These are phyloP conservation scores for Tipula confusa DNA, from an alignment of 2,888 invertebrate species.

Conservation along the genomic window DNA sequence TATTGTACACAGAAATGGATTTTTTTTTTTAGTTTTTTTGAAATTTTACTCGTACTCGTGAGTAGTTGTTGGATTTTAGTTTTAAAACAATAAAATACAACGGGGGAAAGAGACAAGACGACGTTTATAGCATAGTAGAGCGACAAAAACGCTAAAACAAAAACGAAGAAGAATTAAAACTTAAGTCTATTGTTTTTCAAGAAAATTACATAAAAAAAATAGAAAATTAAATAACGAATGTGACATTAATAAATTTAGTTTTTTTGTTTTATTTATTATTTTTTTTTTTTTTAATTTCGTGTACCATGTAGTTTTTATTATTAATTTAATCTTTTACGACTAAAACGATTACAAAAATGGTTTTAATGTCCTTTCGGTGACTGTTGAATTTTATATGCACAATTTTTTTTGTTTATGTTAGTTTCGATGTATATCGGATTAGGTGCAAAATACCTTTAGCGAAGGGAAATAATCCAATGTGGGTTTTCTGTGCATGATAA, in stretches of 20 bases:
- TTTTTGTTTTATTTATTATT: no score
- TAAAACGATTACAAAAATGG: not conserved
- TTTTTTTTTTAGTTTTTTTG: no score
- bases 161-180: not conserved
- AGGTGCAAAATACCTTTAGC: no score
- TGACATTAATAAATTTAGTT: constrained; percentile 3
- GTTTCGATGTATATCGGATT: no score
- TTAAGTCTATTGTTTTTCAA: not conserved
- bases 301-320: not conserved
- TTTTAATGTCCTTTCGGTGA: not conserved
- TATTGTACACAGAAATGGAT: not conserved
- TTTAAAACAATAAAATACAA: not conserved
- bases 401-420: no score
- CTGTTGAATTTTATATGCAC: no score
- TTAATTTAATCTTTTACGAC: not conserved
- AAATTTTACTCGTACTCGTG: not conserved
- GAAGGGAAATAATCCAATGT: no score
- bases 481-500: no score
- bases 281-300: not conserved
- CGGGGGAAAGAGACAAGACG: not conserved
- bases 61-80: not conserved
- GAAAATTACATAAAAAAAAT: not conserved
- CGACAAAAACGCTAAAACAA: not conserved
- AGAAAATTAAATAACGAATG: not conserved
- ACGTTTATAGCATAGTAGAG: not conserved